Evolutionary conservation across 2,888 invertebrate species (phyloP), one percentile per base, ranked within the genome.

Genomic region (Cryptocephalus moraei): DNA sequence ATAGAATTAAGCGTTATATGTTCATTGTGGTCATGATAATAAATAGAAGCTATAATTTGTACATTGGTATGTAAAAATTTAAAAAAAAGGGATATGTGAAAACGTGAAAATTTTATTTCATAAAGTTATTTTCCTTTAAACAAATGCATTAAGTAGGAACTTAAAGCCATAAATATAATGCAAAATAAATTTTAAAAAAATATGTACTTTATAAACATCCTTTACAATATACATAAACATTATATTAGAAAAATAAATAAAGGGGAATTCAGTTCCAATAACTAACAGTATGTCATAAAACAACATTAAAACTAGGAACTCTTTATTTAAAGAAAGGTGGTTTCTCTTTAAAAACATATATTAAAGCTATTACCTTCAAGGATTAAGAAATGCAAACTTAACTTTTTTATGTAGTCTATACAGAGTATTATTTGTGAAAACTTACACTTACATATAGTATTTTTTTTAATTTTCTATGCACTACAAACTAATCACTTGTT

Each of bases 11-110:
- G 6, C 22, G 22, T 22, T 22, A 22, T 22, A 22, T 22, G 47
- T 45, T 40, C 43, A 44, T 36, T 45, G 45, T 52, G 44, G 46
- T 41, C 47, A 47, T 14, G 47, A 49, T 48, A 43, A n/a, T n/a
- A 46, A 49, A 44, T 42, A 48, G 46, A 40, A 46, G 50, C 48
- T 49, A 52, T 48, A 38, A 55, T 53, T 56, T 55, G 56, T 56
- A 55, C 55, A 55, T 55, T 52, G 53, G 12, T 36, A 56, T 49
- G 53, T 46, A 51, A 52, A 51, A 51, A 52, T 53, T 51, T 52
- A 51, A 49, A 52, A 54, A 56, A 56, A 53, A 53, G 54, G 56
- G 56, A 56, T 56, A 56, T 56, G 56, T 56, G 56, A 55, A 56
- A 56, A 48, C 49, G 49, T 48, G 44, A 50, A 49, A 47, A 41